Evolutionary conservation across 2,888 invertebrate species (phyloP), one percentile per base, ranked within the genome.

Genomic region (Rhagium mordax): DNA sequence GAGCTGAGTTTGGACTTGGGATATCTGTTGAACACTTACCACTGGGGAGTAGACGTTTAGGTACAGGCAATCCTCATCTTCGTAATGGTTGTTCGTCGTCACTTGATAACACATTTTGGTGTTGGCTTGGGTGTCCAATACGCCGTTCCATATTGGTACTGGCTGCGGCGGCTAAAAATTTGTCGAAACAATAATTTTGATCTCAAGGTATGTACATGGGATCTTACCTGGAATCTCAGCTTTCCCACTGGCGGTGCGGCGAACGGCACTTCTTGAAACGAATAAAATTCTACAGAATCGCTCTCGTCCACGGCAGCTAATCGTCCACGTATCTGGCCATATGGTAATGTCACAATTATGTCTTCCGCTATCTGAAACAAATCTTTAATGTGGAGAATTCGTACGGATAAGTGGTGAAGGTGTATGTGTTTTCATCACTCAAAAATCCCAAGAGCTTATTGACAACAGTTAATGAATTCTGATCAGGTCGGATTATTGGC

Each of bases 181-280:
- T 49, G n/a, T n/a, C n/a, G 33, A 4, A 48, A n/a, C n/a, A n/a
- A 51, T 13, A 47, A 18, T 27, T 33, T 51, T 33, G 21, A 20
- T 65, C n/a, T 51, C 10, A 47, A 66, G 61, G 62, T 16, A 49
- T 5, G 1, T n/a, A 18, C 1, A 51, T 20, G 27, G 13, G 0
- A 33, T n/a, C 41, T 60, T 73, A 83, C 83, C 72, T 82, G 77
- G 65, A 83, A 83, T 49, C 83, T 78, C n/a, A 81, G 61, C 3
- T 74, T 62, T 18, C 81, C 83, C n/a, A 79, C 65, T 6, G 83
- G 83, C 13, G 83, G 81, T 15, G 79, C 75, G 1, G 80, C 83
- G 70, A 81, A 83, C 18, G 78, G 80, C n/a, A 82, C 77, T 27
- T 79, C 79, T 67, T 79, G 69, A 70, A 78, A 82, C 3, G 80